These are phyloP conservation scores for Leucoma salicis DNA, from an alignment of 2,888 invertebrate genomes.

Conservation along the genomic window DNA sequence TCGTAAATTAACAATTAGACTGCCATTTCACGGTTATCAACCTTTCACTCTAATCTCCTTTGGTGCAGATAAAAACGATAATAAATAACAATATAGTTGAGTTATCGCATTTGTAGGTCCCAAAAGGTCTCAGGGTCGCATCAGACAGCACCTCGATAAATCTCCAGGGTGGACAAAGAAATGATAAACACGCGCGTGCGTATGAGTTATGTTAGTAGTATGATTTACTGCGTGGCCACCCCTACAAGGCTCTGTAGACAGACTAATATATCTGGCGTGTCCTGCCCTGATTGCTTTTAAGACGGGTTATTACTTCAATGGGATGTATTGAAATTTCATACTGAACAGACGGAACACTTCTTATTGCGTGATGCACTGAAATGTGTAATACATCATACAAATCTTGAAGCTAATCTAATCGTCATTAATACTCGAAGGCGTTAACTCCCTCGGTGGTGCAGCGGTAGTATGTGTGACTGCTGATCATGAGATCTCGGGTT, in stretches of 20 bases:
- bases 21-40: constrained; percentile 1
- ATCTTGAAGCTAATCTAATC: too few species aligned
- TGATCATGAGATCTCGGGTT: too few species aligned
- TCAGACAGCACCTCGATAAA: constrained; percentile 33
- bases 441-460: too few species aligned
- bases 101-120: constrained; percentile 24
- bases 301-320: background rate
- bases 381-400: too few species aligned
- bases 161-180: constrained; percentile 38
- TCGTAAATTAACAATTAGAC: background rate
- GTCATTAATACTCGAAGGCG: too few species aligned
- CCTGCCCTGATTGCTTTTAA: constrained; percentile 20
- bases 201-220: constrained; percentile 30
- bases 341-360: too few species aligned
- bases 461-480: too few species aligned
- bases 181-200: constrained; percentile 36
- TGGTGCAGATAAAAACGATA: constrained; percentile 16
- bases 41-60: constrained; percentile 17
- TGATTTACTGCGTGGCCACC: constrained; percentile 34
- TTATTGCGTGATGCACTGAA: too few species aligned
- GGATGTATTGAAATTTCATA: background rate
- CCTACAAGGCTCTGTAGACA: constrained; percentile 12
- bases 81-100: constrained; percentile 34
- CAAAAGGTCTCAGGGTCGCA: constrained; percentile 31
- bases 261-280: constrained; percentile 12